Conservation (phyloP, 2,888 invertebrate genomes). For the Trissoscelio sp. region DNA sequence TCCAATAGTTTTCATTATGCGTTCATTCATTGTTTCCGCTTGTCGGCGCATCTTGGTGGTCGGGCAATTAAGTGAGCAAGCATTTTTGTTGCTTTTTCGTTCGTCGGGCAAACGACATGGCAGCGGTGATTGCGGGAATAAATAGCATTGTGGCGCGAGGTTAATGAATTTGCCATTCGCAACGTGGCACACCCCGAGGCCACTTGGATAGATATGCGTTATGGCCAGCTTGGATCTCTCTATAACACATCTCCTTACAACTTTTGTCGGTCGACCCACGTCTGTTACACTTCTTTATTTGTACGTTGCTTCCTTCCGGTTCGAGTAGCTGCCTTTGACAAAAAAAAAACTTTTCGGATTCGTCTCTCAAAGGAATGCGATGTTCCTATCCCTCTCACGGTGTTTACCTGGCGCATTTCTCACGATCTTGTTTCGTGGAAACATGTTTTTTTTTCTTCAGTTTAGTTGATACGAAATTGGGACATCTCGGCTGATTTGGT, state of each 20-base stretch:
- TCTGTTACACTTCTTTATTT: conserved; percentile 72
- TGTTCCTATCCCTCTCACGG: conserved; percentile 28
- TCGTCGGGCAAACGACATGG: conserved; percentile 43
- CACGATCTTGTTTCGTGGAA: conserved; percentile 61
- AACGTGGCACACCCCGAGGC: conserved; percentile 51
- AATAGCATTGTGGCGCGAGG: conserved; percentile 66
- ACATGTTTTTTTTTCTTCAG: conserved; percentile 7
- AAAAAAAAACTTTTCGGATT: conserved; percentile 28
- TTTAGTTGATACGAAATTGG: conserved; percentile 41
- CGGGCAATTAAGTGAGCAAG: conserved; percentile 71
- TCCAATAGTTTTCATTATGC: conserved; percentile 68
- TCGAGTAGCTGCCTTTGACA: conserved; percentile 33
- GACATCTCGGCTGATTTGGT: conserved; percentile 23
- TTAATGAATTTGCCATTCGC: conserved; percentile 71
- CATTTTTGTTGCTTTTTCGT: conserved; percentile 60
- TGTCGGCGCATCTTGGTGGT: conserved; percentile 70
- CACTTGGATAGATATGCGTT: conserved; percentile 57
- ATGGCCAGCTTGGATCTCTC: conserved; percentile 36
- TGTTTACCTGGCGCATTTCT: conserved; percentile 63
- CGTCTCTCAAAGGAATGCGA: conserved; percentile 55
- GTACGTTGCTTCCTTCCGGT: conserved; percentile 77
- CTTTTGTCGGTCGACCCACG: conserved; percentile 48
- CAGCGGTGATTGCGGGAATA: conserved; percentile 65
- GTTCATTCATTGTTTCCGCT: conserved; percentile 70
- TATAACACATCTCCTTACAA: conserved; percentile 24